A percentile compares a stretch with the other conserved stretches of the same genome.
Conservation (phyloP, 2,888 invertebrate species). For the Sicus ferrugineus region DNA sequence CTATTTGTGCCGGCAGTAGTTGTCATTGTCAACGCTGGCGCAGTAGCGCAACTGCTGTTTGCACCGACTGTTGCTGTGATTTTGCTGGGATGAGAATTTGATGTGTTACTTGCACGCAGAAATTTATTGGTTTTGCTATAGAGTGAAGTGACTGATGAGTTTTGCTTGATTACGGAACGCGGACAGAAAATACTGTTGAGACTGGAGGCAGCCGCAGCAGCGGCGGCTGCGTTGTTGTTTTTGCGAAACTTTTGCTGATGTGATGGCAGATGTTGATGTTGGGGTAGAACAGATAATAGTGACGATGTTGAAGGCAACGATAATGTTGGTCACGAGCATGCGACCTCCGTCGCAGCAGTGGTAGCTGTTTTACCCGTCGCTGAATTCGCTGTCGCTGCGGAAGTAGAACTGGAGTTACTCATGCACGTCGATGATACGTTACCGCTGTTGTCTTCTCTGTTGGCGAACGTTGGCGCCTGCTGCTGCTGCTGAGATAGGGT, state of each 20-base stretch:
- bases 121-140: constrained; percentile 30
- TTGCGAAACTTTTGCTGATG: constrained; percentile 57
- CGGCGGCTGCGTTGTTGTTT: constrained; percentile 61
- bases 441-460: constrained; percentile 34
- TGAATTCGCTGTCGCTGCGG: constrained; percentile 40
- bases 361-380: constrained; percentile 42
- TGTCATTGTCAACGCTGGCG: constrained; percentile 31
- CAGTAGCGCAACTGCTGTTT: constrained; percentile 43
- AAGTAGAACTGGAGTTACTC: constrained; percentile 32
- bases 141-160: constrained; percentile 17
- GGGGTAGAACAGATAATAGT: constrained; percentile 10
- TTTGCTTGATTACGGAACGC: constrained; percentile 46
- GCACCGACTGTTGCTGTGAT: constrained; percentile 33
- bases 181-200: constrained; percentile 61
- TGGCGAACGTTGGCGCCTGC: constrained; percentile 25
- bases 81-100: constrained; percentile 42
- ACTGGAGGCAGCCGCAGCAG: constrained; percentile 61
- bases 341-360: constrained; percentile 58
- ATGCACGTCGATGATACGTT: constrained; percentile 36
- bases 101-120: constrained; percentile 33
- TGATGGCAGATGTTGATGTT: constrained; percentile 32
- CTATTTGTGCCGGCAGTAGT: constrained; percentile 25
- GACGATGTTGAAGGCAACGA: constrained; percentile 40
- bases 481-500: constrained; percentile 43
- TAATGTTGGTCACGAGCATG: constrained; percentile 61